A percentile compares a stretch with the other conserved stretches of the same genome.
phyloP scores from a whole-genome alignment of 2,888 invertebrate species.

The Epirrita christyi region DNA sequence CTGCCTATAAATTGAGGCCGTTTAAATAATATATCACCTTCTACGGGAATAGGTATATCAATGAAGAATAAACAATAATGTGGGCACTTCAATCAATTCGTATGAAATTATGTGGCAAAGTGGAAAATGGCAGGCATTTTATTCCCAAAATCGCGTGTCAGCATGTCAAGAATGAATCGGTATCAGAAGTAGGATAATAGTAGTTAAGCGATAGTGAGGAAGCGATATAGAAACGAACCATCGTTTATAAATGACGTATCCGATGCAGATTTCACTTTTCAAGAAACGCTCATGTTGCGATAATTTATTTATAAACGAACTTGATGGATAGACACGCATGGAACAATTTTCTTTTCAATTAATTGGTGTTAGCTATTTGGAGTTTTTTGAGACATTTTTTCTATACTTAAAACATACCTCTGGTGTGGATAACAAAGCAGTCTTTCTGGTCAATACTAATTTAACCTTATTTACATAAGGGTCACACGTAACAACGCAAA shows the following conservation, averaged over 20 bases:
- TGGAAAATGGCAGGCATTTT: not conserved
- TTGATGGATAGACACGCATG: slow-evolving; percentile 49
- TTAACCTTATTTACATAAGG: too few relatives aligned
- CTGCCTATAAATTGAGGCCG: slow-evolving; percentile 45
- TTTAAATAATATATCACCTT: slow-evolving; percentile 46
- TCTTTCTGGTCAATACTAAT: too few relatives aligned
- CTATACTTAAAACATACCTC: too few relatives aligned
- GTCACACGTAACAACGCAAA: too few relatives aligned
- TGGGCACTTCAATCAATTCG: not conserved
- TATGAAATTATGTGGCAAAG: not conserved
- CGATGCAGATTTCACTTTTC: slow-evolving; percentile 28
- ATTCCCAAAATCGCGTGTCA: too few relatives aligned
- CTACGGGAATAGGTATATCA: slow-evolving; percentile 16
- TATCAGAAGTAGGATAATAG: not conserved
- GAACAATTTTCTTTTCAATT: slow-evolving; percentile 48
- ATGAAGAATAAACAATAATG: not conserved
- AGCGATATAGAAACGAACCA: slow-evolving; percentile 24
- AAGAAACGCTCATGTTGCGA: slow-evolving; percentile 29
- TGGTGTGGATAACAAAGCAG: too few relatives aligned
- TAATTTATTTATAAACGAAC: slow-evolving; percentile 22
- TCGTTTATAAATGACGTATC: slow-evolving; percentile 6
- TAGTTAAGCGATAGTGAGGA: not conserved
- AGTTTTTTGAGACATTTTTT: too few relatives aligned
- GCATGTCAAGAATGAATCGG: not conserved
- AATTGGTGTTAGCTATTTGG: slow-evolving; percentile 21